These are phyloP conservation scores for Crocuta crocuta DNA, from an alignment of 2,113 vertebrate species.

Conservation along the genomic window DNA sequence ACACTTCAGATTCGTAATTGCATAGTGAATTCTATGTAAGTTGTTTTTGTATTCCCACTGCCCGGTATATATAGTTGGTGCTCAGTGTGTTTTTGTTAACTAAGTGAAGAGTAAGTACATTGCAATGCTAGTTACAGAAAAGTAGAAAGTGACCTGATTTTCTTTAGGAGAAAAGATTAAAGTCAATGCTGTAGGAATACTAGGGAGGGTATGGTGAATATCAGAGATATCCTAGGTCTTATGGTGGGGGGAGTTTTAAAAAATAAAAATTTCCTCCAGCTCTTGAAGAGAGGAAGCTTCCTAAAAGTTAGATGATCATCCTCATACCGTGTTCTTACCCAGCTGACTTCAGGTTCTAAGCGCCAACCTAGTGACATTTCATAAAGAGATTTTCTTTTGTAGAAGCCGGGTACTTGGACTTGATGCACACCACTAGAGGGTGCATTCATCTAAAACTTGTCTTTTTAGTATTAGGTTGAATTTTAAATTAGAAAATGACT, in stretches of 20 bases:
- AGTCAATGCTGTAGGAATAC: background rate
- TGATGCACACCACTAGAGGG: constrained; percentile 22
- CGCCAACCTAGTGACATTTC: background rate
- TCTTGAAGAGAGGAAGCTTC: background rate
- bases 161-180: background rate
- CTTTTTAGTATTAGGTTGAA: background rate
- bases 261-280: background rate
- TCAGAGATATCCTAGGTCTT: constrained; percentile 7
- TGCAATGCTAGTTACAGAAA: constrained; percentile 7
- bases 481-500: background rate
- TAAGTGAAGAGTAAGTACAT: background rate
- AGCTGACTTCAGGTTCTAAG: background rate
- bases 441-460: background rate
- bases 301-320: background rate
- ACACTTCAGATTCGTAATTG: background rate
- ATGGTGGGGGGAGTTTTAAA: background rate
- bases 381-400: background rate
- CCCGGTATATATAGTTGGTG: background rate
- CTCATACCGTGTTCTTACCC: background rate
- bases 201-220: background rate
- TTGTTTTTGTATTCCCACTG: background rate
- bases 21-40: background rate
- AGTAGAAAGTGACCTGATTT: background rate
- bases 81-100: background rate
- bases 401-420: background rate